A percentile compares a stretch with the other conserved stretches of the same genome.
phyloP scores from a whole-genome alignment of 1,140 invertebrate genomes.

The Drosophila varians region DNA sequence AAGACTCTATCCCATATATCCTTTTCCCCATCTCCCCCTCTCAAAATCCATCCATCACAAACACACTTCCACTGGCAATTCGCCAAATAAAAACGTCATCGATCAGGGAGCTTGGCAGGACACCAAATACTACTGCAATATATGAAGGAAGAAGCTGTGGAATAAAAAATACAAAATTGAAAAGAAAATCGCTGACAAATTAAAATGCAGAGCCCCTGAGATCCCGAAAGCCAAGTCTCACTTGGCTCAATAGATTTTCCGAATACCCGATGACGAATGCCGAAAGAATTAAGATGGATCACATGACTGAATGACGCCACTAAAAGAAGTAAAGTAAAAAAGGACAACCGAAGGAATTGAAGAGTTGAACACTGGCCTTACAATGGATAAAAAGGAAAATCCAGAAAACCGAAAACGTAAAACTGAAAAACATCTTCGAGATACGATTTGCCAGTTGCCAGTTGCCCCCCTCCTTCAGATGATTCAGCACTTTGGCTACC shows the following conservation, averaged over 20 bases:
- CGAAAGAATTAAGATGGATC: slow-evolving; percentile 81
- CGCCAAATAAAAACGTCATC: slow-evolving; percentile 79
- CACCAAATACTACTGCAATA: slow-evolving; percentile 66
- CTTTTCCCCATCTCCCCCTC: neutral
- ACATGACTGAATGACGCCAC: slow-evolving; percentile 70
- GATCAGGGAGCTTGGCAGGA: slow-evolving; percentile 65
- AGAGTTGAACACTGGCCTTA: slow-evolving; percentile 41
- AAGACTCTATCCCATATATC: slow-evolving; percentile 1
- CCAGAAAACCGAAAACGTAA: slow-evolving; percentile 40
- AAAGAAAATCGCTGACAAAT: slow-evolving; percentile 72
- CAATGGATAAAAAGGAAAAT: slow-evolving; percentile 37
- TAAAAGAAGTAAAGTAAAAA: slow-evolving; percentile 17
- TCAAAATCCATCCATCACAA: slow-evolving; percentile 48
- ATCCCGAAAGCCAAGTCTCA: slow-evolving; percentile 4
- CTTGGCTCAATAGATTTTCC: slow-evolving; percentile 62
- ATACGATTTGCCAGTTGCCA: slow-evolving; percentile 58
- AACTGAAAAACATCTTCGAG: slow-evolving; percentile 59
- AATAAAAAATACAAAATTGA: slow-evolving; percentile 35
- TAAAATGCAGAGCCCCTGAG: slow-evolving; percentile 70
- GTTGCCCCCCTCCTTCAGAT: slow-evolving; percentile 29
- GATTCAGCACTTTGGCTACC: slow-evolving; percentile 71
- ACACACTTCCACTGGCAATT: slow-evolving; percentile 35
- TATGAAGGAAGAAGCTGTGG: slow-evolving; percentile 21
- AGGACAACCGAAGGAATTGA: slow-evolving; percentile 40
- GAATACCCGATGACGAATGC: slow-evolving; percentile 75